These are phyloP conservation scores for Dermochelys coriacea DNA, from an alignment of 2,797 vertebrate species.

Conservation along the genomic window DNA sequence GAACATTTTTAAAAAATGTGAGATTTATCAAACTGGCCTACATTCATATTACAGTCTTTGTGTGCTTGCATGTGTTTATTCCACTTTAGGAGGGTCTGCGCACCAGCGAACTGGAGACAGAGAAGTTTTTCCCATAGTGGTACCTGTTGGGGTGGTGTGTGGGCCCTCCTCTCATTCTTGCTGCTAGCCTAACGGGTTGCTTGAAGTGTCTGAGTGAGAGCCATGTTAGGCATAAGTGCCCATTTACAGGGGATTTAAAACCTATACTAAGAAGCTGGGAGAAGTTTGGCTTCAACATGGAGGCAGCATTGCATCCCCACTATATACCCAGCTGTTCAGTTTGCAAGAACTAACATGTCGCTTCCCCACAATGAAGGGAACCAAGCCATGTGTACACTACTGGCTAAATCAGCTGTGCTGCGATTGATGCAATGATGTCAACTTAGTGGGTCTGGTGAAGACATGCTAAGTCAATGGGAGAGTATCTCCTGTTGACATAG, in stretches of 20 bases:
- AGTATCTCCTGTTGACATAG: too few relatives aligned
- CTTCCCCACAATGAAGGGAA: background rate
- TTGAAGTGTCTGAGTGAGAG: background rate
- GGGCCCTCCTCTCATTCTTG: background rate
- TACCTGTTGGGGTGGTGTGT: background rate
- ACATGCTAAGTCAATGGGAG: too few relatives aligned
- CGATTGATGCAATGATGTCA: too few relatives aligned
- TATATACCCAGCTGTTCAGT: background rate
- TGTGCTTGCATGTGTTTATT: background rate
- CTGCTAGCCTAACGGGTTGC: background rate
- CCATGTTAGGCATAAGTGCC: background rate
- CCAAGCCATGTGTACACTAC: background rate
- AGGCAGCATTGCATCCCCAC: background rate
- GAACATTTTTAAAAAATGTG: accelerated
- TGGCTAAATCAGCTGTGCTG: too few relatives aligned
- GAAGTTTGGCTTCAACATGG: background rate
- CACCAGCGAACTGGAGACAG: background rate
- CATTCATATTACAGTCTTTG: background rate
- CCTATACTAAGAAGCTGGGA: background rate
- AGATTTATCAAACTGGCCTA: accelerated
- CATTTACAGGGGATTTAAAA: background rate
- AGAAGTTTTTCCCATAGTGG: too few relatives aligned
- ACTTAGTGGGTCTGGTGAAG: too few relatives aligned
- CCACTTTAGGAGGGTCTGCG: background rate
- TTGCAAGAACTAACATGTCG: background rate